Conservation (phyloP, 2,888 invertebrate species). For the Nebria salina region DNA sequence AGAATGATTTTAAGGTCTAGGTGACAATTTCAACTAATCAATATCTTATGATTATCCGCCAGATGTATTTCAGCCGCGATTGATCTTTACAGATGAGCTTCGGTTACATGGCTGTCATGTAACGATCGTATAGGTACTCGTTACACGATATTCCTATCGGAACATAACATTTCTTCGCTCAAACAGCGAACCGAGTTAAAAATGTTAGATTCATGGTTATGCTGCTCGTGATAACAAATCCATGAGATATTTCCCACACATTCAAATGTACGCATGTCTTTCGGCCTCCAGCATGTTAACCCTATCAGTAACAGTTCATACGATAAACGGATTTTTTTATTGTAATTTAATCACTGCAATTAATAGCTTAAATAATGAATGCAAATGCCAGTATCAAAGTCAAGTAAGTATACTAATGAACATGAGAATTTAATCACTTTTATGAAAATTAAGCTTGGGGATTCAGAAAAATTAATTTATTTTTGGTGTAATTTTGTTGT, state of each 20-base stretch:
- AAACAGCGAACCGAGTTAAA: constrained; percentile 15
- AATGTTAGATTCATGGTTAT: constrained; percentile 39
- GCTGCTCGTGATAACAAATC: constrained; percentile 33
- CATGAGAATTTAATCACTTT: too few species aligned
- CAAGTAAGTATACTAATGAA: too few species aligned
- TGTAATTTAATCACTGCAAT: not conserved
- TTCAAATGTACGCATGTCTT: not conserved
- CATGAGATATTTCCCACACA: constrained; percentile 10
- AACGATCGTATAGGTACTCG: constrained; percentile 33
- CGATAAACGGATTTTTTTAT: not conserved
- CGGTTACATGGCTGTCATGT: constrained; percentile 39
- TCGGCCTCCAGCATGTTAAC: not conserved
- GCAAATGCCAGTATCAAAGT: too few species aligned
- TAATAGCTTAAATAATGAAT: too few species aligned
- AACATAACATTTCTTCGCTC: constrained; percentile 20
- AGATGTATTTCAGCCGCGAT: not conserved
- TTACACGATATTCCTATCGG: constrained; percentile 44
- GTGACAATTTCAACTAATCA: not conserved
- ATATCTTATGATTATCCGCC: not conserved
- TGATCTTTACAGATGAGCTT: constrained; percentile 17
- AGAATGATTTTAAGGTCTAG: not conserved
- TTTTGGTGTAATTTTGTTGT: too few species aligned
- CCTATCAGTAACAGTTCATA: not conserved
- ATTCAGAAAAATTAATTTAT: too few species aligned
- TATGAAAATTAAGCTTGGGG: too few species aligned